These are phyloP conservation scores for Chloroceryle inda DNA, from an alignment of 2,797 vertebrate genomes.

Conservation along the genomic window DNA sequence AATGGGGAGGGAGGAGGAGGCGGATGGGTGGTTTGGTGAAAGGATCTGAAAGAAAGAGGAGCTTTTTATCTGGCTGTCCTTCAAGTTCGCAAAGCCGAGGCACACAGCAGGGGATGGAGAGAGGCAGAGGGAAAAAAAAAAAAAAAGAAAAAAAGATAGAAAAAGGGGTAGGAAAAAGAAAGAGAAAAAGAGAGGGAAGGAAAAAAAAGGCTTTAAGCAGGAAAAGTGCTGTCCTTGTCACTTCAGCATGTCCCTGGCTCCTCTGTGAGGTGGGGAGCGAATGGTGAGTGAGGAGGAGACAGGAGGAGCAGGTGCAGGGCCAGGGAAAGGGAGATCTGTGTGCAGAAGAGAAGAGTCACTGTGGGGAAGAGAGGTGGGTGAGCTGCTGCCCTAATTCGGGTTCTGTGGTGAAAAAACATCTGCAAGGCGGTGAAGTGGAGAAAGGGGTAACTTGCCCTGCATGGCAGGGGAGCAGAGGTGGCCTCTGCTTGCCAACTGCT, in stretches of 20 bases:
- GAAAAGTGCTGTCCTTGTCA: slow-evolving; percentile 60
- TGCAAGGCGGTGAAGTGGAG: neutral
- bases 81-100: slow-evolving; percentile 13
- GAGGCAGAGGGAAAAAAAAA: neutral
- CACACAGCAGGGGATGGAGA: slow-evolving; percentile 28
- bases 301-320: neutral
- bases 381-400: fast-evolving
- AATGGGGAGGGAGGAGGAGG: slow-evolving; percentile 36
- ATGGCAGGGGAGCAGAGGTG: neutral
- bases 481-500: neutral
- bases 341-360: neutral
- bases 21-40: slow-evolving; percentile 29
- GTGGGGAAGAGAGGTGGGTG: neutral
- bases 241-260: neutral
- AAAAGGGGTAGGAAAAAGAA: neutral
- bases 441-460: neutral
- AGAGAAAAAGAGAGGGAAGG: neutral
- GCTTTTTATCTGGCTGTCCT: slow-evolving; percentile 73
- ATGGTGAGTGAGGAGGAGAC: neutral
- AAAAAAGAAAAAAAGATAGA: neutral
- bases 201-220: slow-evolving; percentile 11
- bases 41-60: slow-evolving; percentile 54
- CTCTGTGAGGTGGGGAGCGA: neutral
- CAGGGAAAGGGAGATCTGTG: neutral
- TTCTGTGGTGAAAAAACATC: neutral